Evolutionary conservation across 1,140 invertebrate species (phyloP).

Genomic region (Aradophagus sp.): DNA sequence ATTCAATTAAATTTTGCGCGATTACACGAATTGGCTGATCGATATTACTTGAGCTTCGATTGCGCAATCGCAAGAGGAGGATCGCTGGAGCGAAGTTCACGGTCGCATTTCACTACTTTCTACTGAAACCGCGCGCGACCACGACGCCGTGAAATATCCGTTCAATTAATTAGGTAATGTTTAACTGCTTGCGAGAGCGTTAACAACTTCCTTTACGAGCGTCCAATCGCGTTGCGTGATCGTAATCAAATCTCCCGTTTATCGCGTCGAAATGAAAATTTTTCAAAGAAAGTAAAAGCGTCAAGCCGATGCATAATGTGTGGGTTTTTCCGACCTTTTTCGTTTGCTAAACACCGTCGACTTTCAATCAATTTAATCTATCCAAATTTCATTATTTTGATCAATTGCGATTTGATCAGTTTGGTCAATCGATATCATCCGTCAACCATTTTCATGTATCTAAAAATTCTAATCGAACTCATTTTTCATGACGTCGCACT

Average conservation of each 20-base stretch:
- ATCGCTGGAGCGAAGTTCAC: slow-evolving; percentile 55
- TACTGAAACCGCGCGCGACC: slow-evolving; percentile 31
- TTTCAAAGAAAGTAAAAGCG: slow-evolving; percentile 29
- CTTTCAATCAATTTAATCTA: no score
- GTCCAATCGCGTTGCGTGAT: slow-evolving; percentile 34
- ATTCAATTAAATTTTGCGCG: no score
- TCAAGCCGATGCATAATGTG: not conserved
- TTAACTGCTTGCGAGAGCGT: slow-evolving; percentile 55
- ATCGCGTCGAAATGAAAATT: slow-evolving; percentile 14
- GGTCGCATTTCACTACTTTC: slow-evolving; percentile 56
- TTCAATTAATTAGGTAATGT: slow-evolving; percentile 57
- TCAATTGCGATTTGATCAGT: no score
- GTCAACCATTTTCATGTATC: no score
- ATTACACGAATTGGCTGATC: not conserved
- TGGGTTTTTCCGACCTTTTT: no score
- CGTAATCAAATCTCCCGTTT: slow-evolving; percentile 11
- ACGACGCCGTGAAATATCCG: slow-evolving; percentile 40
- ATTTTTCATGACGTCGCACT: no score
- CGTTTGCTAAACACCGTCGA: no score
- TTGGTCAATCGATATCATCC: no score
- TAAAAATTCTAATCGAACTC: no score
- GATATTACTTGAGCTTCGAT: slow-evolving; percentile 23
- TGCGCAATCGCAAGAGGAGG: slow-evolving; percentile 38
- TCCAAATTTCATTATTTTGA: no score
- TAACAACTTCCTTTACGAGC: slow-evolving; percentile 53